Percentiles rank a stretch among this genome's conserved stretches.
Conservation (phyloP, 2,113 vertebrate species). For the Callipepla californica region DNA sequence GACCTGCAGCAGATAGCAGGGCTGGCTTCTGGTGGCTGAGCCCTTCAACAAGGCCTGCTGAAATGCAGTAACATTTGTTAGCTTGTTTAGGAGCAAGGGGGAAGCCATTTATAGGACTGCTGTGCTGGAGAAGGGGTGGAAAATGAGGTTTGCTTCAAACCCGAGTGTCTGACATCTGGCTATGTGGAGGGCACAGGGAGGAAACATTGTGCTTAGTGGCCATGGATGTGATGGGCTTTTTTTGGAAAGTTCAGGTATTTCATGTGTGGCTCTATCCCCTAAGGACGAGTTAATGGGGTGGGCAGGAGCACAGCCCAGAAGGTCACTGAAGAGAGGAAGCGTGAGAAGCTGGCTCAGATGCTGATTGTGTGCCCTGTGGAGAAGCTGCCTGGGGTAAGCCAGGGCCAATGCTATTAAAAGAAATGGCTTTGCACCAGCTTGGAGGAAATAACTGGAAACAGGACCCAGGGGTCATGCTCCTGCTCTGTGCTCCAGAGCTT, state of each 20-base stretch:
- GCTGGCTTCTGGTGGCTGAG: background rate
- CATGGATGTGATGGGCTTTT: fast-evolving
- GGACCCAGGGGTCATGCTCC: background rate
- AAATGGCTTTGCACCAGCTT: background rate
- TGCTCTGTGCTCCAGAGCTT: background rate
- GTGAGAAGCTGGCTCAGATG: fast-evolving
- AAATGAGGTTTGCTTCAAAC: background rate
- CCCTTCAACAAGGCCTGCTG: background rate
- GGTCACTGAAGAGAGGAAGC: background rate
- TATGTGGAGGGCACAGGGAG: background rate
- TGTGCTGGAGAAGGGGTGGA: background rate
- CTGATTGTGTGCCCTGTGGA: background rate
- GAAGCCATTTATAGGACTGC: background rate
- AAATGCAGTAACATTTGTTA: background rate
- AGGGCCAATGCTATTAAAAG: background rate
- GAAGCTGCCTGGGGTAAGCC: background rate
- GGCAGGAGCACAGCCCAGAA: background rate
- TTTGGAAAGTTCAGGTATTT: background rate
- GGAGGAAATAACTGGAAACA: background rate
- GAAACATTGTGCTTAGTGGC: background rate
- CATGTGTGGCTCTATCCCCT: background rate
- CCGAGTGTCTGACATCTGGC: background rate
- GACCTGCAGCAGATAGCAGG: background rate
- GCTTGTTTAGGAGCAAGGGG: background rate
- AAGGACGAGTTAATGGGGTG: background rate